Evolutionary conservation across 2,888 invertebrate genomes (phyloP).

Genomic region (Ischnus inquisitorius): DNA sequence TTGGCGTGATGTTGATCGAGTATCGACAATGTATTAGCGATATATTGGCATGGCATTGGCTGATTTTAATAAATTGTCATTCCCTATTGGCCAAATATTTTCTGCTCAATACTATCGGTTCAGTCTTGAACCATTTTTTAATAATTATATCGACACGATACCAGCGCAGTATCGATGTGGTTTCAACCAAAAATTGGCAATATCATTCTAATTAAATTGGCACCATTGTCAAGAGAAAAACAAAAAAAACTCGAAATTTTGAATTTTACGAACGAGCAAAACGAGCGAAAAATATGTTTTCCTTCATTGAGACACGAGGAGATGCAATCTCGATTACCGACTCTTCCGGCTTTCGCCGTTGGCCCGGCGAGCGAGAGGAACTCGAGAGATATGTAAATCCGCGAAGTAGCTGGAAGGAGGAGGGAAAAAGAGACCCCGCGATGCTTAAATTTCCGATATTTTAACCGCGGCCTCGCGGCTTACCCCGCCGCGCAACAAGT

Average conservation of each 20-base stretch:
- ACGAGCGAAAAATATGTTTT: not conserved
- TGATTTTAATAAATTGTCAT: too few relatives aligned
- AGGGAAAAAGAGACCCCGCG: conserved; percentile 61
- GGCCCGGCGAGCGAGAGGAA: conserved; percentile 28
- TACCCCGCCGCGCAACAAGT: conserved; percentile 83
- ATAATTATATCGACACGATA: too few relatives aligned
- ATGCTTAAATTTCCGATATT: conserved; percentile 84
- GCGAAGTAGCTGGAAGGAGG: conserved; percentile 42
- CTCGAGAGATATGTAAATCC: conserved; percentile 68
- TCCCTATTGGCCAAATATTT: too few relatives aligned
- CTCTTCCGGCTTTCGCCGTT: conserved; percentile 22
- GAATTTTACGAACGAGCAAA: not conserved
- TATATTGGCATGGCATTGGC: too few relatives aligned
- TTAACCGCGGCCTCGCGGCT: conserved; percentile 83
- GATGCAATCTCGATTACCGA: conserved; percentile 28
- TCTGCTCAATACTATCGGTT: too few relatives aligned
- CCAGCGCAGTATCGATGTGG: too few relatives aligned
- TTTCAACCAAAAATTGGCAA: too few relatives aligned
- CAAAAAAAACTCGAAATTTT: too few relatives aligned
- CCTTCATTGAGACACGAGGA: conserved; percentile 26
- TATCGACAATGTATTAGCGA: not conserved
- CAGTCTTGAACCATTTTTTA: too few relatives aligned
- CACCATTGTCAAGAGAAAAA: not conserved
- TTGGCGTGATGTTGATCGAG: not conserved
- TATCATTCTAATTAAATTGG: not conserved